A percentile compares a stretch with the other conserved stretches of the same genome.
Conservation (phyloP, 2,113 vertebrate genomes). For the Serinus canaria region DNA sequence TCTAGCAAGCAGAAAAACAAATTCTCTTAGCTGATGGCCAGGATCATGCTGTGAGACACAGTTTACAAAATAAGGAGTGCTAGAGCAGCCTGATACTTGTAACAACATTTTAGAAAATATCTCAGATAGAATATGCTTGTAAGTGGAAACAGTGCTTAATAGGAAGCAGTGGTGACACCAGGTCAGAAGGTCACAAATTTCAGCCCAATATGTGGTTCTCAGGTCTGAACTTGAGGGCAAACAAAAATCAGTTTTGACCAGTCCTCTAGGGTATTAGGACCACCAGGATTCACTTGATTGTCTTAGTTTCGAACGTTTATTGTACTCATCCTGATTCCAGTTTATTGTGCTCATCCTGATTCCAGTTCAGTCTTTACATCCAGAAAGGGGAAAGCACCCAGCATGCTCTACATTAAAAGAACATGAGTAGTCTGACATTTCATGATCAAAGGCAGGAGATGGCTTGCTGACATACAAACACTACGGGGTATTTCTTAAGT, state of each 20-base stretch:
- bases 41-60: constrained; percentile 15
- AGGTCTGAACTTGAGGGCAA: neutral
- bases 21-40: constrained; percentile 3
- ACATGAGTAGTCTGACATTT: constrained; percentile 25
- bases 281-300: neutral
- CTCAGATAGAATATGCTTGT: neutral
- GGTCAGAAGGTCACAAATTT: neutral
- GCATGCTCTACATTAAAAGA: constrained; percentile 23
- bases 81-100: neutral
- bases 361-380: neutral
- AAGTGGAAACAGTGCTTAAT: neutral
- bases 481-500: neutral
- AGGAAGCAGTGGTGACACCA: neutral
- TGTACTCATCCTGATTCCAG: neutral
- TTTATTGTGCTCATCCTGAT: neutral
- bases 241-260: neutral
- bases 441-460: constrained; percentile 39
- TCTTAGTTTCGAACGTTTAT: neutral
- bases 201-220: neutral
- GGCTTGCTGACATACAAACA: neutral
- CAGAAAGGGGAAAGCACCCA: constrained; percentile 5
- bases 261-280: neutral
- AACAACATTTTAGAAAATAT: neutral
- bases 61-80: neutral
- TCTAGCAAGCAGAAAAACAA: neutral